Conservation (phyloP, 2,113 vertebrate species). For the Parotia lawesii region DNA sequence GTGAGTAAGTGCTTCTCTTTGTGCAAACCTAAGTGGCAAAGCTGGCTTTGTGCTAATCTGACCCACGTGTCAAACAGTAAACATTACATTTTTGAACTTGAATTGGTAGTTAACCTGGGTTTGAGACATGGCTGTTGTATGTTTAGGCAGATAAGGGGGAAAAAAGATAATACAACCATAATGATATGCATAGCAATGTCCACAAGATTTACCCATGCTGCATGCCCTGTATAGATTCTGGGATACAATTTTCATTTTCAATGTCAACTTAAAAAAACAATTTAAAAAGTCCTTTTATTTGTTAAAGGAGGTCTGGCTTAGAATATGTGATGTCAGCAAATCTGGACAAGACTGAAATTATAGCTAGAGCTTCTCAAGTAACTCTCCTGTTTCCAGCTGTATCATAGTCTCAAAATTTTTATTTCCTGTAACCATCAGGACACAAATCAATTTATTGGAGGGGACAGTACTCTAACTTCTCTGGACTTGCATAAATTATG, state of each 20-base stretch:
- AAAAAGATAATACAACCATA: not conserved
- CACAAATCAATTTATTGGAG: not conserved
- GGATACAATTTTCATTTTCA: not conserved
- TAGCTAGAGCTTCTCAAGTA: not conserved
- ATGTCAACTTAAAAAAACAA: not conserved
- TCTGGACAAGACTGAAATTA: not conserved
- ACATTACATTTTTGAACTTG: not conserved
- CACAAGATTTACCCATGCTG: not conserved
- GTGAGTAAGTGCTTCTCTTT: not conserved
- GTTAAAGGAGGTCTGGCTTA: not conserved
- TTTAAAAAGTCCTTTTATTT: not conserved
- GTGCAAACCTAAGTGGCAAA: not conserved
- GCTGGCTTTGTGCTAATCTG: not conserved
- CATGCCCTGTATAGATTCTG: not conserved
- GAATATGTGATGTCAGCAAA: not conserved
- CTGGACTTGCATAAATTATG: not conserved
- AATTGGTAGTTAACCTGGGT: not conserved
- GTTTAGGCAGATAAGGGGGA: rapidly evolving
- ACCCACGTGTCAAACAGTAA: not conserved
- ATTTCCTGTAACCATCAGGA: not conserved
- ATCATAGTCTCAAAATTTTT: not conserved
- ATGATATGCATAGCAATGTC: not conserved
- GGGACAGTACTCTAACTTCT: not conserved
- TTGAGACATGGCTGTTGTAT: not conserved
- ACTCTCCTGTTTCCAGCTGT: not conserved